Percentiles rank a stretch among this genome's conserved stretches.
phyloP scores from a whole-genome alignment of 2,888 invertebrate genomes.

The Dolomedes plantarius region DNA sequence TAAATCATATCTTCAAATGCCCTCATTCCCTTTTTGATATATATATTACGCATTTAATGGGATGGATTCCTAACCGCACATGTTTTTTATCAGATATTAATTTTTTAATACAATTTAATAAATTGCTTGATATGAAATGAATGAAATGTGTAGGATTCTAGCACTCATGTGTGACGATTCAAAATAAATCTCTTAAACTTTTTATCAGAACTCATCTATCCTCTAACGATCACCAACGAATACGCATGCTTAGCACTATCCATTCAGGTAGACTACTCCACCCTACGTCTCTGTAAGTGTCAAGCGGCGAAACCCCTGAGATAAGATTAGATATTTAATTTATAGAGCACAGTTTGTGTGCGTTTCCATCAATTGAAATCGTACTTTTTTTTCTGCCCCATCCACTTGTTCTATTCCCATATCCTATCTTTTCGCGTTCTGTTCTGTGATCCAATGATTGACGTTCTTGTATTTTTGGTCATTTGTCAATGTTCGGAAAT shows the following conservation, averaged over 20 bases:
- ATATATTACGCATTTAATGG: too few species aligned
- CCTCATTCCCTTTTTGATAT: too few species aligned
- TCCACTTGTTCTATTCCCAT: neutral
- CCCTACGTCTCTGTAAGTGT: neutral
- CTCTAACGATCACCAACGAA: neutral
- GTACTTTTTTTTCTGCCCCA: neutral
- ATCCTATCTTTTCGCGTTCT: neutral
- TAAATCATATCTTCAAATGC: too few species aligned
- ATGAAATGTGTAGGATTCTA: neutral
- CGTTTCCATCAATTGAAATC: neutral
- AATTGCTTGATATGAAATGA: neutral
- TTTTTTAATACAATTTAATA: too few species aligned
- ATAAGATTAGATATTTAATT: slow-evolving; percentile 14
- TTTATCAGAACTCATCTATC: neutral
- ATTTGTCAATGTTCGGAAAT: slow-evolving; percentile 9
- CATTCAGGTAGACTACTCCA: neutral
- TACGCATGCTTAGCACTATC: neutral
- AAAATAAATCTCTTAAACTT: neutral
- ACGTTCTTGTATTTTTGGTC: slow-evolving; percentile 4
- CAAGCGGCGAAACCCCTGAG: neutral
- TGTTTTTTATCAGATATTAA: too few species aligned
- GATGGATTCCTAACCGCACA: too few species aligned
- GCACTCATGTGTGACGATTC: neutral
- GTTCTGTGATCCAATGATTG: neutral
- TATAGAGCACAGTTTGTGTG: neutral